Conservation (phyloP, 2,797 vertebrate genomes). For the Pygocentrus nattereri region DNA sequence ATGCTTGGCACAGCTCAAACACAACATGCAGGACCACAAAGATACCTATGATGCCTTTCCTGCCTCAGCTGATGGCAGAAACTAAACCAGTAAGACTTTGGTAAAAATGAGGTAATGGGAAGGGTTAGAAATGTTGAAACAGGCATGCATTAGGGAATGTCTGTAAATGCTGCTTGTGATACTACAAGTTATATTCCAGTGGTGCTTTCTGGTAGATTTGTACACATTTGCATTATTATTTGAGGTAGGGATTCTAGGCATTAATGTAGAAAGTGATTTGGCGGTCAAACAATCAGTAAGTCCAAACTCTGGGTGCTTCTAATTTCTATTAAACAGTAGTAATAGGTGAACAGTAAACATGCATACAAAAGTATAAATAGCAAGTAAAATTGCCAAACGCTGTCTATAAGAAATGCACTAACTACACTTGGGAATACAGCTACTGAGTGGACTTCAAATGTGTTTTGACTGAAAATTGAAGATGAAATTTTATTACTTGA, state of each 20-base stretch:
- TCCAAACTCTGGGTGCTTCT: not conserved
- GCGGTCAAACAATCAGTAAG: not conserved
- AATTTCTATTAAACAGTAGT: not conserved
- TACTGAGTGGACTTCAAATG: not conserved
- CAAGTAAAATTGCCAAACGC: not conserved
- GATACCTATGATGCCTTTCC: not conserved
- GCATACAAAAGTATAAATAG: not conserved
- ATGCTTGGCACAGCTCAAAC: conserved; percentile 35
- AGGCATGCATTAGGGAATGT: not conserved
- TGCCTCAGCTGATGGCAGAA: not conserved
- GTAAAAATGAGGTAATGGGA: not conserved
- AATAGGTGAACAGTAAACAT: not conserved
- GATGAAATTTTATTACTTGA: not conserved
- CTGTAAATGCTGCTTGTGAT: not conserved
- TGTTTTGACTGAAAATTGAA: not conserved
- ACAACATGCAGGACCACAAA: not conserved
- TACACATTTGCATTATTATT: conserved; percentile 11
- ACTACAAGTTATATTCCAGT: not conserved
- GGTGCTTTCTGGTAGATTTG: not conserved
- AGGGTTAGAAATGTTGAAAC: not conserved
- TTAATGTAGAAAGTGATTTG: not conserved
- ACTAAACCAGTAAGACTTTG: not conserved
- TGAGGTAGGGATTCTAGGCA: not conserved
- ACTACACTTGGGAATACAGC: not conserved
- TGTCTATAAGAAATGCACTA: not conserved